phyloP scores from a whole-genome alignment of 2,888 invertebrate species.

The Callosobruchus maculatus region DNA sequence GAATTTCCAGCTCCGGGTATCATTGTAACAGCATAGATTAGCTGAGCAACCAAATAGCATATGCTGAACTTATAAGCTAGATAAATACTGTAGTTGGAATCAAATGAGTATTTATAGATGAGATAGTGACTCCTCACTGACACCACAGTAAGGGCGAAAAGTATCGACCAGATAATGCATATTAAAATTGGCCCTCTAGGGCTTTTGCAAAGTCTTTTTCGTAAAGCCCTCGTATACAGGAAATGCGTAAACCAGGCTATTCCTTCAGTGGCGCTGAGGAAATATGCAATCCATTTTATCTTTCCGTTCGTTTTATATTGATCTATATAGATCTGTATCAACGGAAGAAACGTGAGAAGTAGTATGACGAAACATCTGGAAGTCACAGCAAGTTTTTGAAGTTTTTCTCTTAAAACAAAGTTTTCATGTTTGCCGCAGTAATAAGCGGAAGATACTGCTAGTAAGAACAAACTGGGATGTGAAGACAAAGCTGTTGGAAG shows the following conservation, averaged over 20 bases:
- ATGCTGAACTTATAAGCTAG: constrained; percentile 60
- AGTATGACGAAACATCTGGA: constrained; percentile 62
- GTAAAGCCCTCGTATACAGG: constrained; percentile 67
- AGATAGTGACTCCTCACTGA: constrained; percentile 65
- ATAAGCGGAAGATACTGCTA: constrained; percentile 77
- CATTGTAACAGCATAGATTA: constrained; percentile 67
- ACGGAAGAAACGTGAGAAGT: constrained; percentile 63
- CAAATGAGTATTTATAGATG: constrained; percentile 41
- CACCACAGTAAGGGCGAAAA: constrained; percentile 65
- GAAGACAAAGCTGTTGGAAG: constrained; percentile 78
- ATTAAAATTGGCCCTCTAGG: constrained; percentile 71
- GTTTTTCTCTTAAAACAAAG: constrained; percentile 60
- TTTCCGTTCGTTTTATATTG: constrained; percentile 51
- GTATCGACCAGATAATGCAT: constrained; percentile 65
- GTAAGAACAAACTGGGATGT: constrained; percentile 70
- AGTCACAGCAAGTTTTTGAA: constrained; percentile 62
- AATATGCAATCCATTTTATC: constrained; percentile 57
- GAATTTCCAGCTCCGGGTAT: constrained; percentile 59
- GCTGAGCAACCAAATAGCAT: constrained; percentile 60
- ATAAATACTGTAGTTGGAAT: constrained; percentile 40
- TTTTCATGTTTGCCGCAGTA: constrained; percentile 68
- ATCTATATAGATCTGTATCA: constrained; percentile 65
- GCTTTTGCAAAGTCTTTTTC: constrained; percentile 61
- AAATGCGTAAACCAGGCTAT: constrained; percentile 81
- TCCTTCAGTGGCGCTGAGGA: constrained; percentile 66